Percentiles rank a stretch among this genome's conserved stretches.
These are phyloP conservation scores for Orbicella faveolata DNA, from an alignment of 64 coral and sea anemone species.

Conservation along the genomic window DNA sequence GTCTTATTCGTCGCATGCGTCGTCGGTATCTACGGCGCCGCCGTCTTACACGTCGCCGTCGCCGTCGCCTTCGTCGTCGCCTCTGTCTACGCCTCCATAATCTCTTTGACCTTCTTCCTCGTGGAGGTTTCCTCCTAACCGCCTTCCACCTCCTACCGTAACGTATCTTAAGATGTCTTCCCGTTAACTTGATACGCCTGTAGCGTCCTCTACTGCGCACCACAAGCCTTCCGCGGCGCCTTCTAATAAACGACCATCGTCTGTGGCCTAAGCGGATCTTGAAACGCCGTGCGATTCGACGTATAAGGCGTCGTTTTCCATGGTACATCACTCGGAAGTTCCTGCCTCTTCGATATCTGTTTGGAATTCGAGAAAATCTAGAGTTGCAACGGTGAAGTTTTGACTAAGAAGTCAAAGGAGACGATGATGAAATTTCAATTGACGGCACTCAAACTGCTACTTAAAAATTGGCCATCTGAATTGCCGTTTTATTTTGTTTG, in stretches of 20 bases:
- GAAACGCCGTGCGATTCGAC: slow-evolving; percentile 14
- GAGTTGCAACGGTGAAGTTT: too few species aligned
- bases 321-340: background rate
- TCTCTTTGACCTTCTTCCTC: background rate
- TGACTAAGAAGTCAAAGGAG: too few species aligned
- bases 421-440: too few species aligned
- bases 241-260: background rate
- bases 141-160: background rate
- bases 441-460: too few species aligned
- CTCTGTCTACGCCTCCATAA: slow-evolving; percentile 12
- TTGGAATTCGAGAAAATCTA: background rate
- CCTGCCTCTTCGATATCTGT: slow-evolving; percentile 18
- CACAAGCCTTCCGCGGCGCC: slow-evolving; percentile 6
- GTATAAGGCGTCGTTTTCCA: slow-evolving; percentile 3
- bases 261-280: background rate
- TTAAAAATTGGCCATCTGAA: too few species aligned
- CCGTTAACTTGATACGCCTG: background rate
- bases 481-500: too few species aligned
- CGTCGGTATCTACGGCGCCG: slow-evolving; percentile 23
- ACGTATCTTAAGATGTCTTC: background rate
- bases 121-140: background rate
- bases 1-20: background rate
- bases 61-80: slow-evolving; percentile 9
- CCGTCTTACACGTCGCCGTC: background rate
- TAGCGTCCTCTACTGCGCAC: slow-evolving; percentile 1